These are phyloP conservation scores for Thamnophis sirtalis DNA, from an alignment of 2,113 vertebrate species.

Conservation along the genomic window DNA sequence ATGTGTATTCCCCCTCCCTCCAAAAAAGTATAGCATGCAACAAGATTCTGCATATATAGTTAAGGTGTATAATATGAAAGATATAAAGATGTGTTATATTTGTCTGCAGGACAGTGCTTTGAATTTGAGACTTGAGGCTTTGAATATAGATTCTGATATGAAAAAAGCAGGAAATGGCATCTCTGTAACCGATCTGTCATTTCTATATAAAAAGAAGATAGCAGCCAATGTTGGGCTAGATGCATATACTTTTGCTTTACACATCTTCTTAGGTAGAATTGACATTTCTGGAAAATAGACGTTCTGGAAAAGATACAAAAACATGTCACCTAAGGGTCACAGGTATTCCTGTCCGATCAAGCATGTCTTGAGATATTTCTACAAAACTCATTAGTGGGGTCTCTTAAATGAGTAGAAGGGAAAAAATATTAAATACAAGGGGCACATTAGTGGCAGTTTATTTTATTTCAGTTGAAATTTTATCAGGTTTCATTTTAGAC, in stretches of 20 bases:
- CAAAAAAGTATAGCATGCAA: background rate
- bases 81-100: background rate
- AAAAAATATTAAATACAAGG: background rate
- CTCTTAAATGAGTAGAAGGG: background rate
- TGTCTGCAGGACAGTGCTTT: background rate
- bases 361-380: background rate
- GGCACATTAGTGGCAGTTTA: background rate
- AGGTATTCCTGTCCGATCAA: background rate
- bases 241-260: background rate
- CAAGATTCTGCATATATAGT: background rate
- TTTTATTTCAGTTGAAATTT: background rate
- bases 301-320: background rate
- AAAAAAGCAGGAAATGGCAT: background rate
- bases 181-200: too few species aligned
- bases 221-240: background rate
- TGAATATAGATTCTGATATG: background rate
- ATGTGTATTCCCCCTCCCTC: accelerated
- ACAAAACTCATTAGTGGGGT: background rate
- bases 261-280: background rate
- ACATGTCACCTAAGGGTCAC: background rate
- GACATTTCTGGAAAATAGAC: background rate
- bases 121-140: background rate
- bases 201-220: background rate
- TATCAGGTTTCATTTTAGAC: background rate
- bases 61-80: background rate